Evolutionary conservation across 2,888 invertebrate genomes (phyloP).

Genomic region (Dolomedes plantarius): DNA sequence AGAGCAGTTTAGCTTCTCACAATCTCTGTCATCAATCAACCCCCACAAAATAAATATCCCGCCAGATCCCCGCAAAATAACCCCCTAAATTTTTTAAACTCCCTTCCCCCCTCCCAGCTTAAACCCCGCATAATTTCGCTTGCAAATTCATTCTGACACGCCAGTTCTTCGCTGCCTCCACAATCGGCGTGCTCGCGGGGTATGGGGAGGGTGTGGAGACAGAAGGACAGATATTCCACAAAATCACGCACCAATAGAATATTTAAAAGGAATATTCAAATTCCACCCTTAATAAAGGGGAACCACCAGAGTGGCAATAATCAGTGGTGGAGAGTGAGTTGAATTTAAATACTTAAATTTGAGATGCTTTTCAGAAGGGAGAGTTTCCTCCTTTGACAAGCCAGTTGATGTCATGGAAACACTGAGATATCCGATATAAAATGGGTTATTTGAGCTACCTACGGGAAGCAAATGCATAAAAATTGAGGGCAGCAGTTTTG

Average conservation of each 20-base stretch:
- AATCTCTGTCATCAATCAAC: not conserved
- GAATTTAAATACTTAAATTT: conserved; percentile 5
- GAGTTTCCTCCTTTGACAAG: not conserved
- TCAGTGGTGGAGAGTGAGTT: not conserved
- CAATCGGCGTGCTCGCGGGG: too few species aligned
- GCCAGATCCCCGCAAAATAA: not conserved
- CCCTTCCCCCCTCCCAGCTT: not conserved
- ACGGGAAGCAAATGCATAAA: not conserved
- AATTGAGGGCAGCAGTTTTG: too few species aligned
- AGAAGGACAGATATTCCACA: too few species aligned
- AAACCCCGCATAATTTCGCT: not conserved
- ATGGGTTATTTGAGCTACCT: not conserved
- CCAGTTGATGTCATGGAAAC: not conserved
- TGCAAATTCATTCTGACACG: not conserved
- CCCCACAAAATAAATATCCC: not conserved
- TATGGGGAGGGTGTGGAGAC: not conserved
- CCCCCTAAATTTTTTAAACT: not conserved
- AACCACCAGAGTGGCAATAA: not conserved
- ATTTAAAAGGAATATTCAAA: conserved; percentile 52
- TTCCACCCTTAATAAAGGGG: conserved; percentile 2
- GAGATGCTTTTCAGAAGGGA: not conserved
- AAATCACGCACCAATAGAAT: conserved; percentile 31
- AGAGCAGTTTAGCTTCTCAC: not conserved
- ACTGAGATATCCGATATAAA: not conserved
- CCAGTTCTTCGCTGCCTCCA: not conserved